A percentile compares a stretch with the other conserved stretches of the same genome.
These are phyloP conservation scores for Aporophyla nigra DNA, from an alignment of 2,888 invertebrate species.

Conservation along the genomic window DNA sequence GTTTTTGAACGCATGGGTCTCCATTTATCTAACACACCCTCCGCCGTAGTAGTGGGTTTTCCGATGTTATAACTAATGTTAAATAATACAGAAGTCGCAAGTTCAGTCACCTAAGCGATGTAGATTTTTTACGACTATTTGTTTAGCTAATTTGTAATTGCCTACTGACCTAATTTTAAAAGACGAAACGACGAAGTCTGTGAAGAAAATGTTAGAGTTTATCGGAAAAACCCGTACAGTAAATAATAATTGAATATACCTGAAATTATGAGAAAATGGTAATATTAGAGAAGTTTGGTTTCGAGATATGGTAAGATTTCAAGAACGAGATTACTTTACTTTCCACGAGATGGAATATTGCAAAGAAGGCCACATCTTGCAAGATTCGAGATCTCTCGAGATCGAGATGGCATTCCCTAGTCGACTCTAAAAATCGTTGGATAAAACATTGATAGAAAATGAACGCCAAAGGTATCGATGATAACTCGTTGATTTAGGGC, in stretches of 20 bases:
- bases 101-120: conserved; percentile 46
- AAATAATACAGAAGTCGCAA: conserved; percentile 39
- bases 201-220: too few species aligned
- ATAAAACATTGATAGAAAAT: too few species aligned
- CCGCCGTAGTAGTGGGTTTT: conserved; percentile 54
- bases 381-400: background rate
- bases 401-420: background rate
- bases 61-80: conserved; percentile 14
- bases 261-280: background rate
- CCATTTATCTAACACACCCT: conserved; percentile 67
- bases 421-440: too few species aligned
- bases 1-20: conserved; percentile 11
- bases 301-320: too few species aligned
- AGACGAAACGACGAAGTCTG: too few species aligned
- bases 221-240: background rate
- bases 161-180: conserved; percentile 26
- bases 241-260: too few species aligned
- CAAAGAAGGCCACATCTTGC: background rate
- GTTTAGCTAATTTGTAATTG: conserved; percentile 2
- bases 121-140: conserved; percentile 13
- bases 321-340: background rate
- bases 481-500: background rate
- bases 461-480: too few species aligned
- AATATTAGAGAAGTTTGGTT: background rate
- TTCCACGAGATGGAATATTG: background rate